Base-by-base conservation (phyloP, 2,113 vertebrate genomes). In the Channa argus region DNA sequence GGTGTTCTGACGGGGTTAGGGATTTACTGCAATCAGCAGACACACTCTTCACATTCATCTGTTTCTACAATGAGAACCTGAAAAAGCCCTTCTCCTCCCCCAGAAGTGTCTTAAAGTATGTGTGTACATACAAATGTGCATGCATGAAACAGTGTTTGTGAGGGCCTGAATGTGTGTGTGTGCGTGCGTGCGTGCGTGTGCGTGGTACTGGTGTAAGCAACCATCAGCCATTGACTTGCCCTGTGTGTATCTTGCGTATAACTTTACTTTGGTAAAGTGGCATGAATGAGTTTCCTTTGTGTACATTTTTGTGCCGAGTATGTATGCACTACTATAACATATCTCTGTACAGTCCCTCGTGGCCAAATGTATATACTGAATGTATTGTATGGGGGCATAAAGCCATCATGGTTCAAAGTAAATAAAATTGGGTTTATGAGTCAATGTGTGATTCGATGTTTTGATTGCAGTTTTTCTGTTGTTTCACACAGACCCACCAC, bases 341-440 rank as follows among this genome's bases (percentile, higher is more conserved):
- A 91, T 90, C 90, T 91, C 89, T 92, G 88, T 93, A 89, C 83
- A 90, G 92, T 90, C 88, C 90, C 90, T 90, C 86, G 88, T 90
- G 92, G 90, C 92, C 91, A 94, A 92, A 94, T 94, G 94, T 95
- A 94, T 88, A 94, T 95, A 94, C 86, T 95, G 93, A 95, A 94
- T 95, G 94, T 94, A 94, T 91, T 91, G 90, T 92, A 90, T 83
- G 88, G 92, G 89, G 91, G 91, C 77, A 67, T 88, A 77, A 89
- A 92, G 90, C 84, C 83, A 82, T 86, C 79, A 71, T 90, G 89
- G 89, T 93, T 92, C 81, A 93, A 88, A 90, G 77, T 70, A 89
- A 94, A 93, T 92, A 93, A 94, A 94, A 82, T 86, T 81, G 88
- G 85, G 85, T 93, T 93, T 92, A 93, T 92, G 89, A 89, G 83